Conservation (phyloP, 2,113 vertebrate genomes). For the Macrotus californicus region DNA sequence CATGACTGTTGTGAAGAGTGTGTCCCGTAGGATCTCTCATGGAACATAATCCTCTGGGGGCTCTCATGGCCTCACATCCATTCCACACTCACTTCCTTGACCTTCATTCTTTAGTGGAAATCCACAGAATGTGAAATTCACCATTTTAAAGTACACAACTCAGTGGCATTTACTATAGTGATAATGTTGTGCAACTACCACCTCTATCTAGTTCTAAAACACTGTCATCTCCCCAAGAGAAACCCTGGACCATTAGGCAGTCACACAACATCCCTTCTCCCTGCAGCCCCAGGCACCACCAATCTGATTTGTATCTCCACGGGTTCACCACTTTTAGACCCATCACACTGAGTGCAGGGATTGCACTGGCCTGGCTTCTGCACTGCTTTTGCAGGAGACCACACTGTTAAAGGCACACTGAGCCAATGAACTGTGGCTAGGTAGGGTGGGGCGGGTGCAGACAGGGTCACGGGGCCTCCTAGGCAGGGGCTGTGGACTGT, state of each 20-base stretch:
- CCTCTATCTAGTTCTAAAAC: background rate
- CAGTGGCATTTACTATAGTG: background rate
- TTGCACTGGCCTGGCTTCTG: background rate
- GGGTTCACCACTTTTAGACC: background rate
- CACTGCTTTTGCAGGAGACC: background rate
- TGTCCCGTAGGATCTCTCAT: background rate
- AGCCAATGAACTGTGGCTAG: background rate
- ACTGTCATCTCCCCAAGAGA: background rate
- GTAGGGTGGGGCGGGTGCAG: background rate
- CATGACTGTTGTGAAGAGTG: background rate
- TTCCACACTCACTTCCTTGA: background rate
- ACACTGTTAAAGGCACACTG: background rate
- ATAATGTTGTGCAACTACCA: background rate
- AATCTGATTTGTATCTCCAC: background rate
- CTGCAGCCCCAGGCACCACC: background rate
- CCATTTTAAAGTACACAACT: background rate
- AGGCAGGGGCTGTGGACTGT: background rate
- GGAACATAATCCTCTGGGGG: too few relatives aligned
- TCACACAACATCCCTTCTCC: background rate
- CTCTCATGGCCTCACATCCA: background rate
- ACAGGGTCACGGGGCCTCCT: background rate
- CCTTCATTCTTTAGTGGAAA: background rate
- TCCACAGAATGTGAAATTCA: background rate
- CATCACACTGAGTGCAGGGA: background rate
- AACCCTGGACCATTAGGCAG: background rate